Conservation (phyloP, 1,140 invertebrate genomes). For the Pentalonia nigronervosa region DNA sequence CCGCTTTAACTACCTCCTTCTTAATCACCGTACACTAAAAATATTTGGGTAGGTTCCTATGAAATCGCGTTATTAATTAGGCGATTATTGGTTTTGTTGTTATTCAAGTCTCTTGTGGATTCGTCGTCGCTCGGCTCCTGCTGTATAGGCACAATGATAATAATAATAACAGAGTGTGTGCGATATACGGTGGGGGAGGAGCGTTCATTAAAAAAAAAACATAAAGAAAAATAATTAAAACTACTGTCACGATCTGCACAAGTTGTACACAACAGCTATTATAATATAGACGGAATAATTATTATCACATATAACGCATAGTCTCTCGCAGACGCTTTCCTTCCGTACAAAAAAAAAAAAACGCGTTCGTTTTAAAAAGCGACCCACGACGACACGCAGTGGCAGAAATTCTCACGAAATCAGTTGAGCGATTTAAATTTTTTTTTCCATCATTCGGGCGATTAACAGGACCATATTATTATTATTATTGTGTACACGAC, state of each 20-base stretch:
- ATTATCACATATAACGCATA: background rate
- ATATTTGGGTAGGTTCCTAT: background rate
- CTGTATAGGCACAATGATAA: background rate
- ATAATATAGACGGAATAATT: constrained; percentile 5
- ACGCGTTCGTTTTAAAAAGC: background rate
- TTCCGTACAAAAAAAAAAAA: constrained; percentile 16
- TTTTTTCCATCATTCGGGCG: background rate
- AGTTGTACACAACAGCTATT: background rate
- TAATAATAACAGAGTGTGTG: background rate
- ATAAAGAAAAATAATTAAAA: background rate
- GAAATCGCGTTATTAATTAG: background rate
- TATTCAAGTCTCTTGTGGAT: background rate
- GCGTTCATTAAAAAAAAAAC: background rate
- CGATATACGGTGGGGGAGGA: background rate
- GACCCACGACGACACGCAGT: background rate
- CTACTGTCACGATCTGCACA: background rate
- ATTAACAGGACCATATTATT: background rate
- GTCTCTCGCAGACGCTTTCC: background rate
- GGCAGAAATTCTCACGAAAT: constrained; percentile 40
- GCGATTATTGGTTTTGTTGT: background rate
- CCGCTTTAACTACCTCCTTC: background rate
- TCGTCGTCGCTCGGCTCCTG: background rate
- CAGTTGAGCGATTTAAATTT: background rate
- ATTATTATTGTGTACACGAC: constrained; percentile 1
- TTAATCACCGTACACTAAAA: background rate